Base-by-base conservation (phyloP, 2,113 vertebrate genomes). In the Triplophysa rosa region DNA sequence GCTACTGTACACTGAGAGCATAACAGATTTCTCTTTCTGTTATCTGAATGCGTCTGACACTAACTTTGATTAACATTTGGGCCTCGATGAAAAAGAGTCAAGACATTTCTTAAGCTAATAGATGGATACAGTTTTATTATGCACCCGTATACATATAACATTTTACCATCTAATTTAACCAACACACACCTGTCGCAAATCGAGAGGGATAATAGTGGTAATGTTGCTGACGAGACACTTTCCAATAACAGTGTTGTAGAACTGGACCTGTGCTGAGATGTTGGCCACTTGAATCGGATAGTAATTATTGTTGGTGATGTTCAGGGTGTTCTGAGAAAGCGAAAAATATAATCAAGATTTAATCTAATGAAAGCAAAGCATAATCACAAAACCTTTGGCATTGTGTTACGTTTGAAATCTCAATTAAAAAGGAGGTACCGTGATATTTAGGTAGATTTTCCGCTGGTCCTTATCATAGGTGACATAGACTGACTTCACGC, bases 291-390 rank as follows among this genome's bases (percentile, higher is more conserved):
- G 92, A 77, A 97, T 94, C 0, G 95, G 94, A 69, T 96, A 98
- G 84, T 94, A 97, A 87, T 97, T 97, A 88, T 99, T 99, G 83
- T 99, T 99, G 0, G 96, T 98, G 91, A 99, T 99, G 89, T 98
- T 98, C 85, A 98, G 80, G 0, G 95, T 96, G 80, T 94, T 98
- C 98, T 99, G 68, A 87, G 24, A 65, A 37, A 33, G 13, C 14
- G n/a, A 40, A 33, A 9, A 14, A 19, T 4, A 29, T 29, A 4
- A 70, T 23, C 16, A 4, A 58, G 7, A 59, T n/a, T 52, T 17
- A 24, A 64, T 23, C 9, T 21, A 59, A 42, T 45, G 0, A 62
- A 12, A 21, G 16, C 33, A 19, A 81, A 62, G 64, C 61, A 49
- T 14, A 69, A 24, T 6, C 1, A 4, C 2, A 29, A 54, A 52